Conservation (phyloP, 2,113 vertebrate genomes). For the Otolemur garnettii region DNA sequence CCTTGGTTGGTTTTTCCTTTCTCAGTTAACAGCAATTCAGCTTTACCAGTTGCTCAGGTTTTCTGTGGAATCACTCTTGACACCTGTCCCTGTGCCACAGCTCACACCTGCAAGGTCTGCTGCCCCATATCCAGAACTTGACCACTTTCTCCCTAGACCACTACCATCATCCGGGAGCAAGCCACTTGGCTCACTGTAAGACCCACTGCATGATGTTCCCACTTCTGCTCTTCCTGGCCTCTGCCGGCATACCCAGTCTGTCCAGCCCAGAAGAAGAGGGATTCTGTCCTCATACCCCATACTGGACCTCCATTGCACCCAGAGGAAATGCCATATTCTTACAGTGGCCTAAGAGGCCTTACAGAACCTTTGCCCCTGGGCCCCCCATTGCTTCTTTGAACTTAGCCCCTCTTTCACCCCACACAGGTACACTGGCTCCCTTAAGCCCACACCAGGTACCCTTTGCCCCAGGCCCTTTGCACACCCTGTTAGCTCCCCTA, state of each 20-base stretch:
- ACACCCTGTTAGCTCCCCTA: background rate
- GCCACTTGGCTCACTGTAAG: background rate
- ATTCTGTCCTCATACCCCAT: background rate
- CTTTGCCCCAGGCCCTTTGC: background rate
- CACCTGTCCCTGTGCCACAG: background rate
- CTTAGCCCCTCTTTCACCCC: background rate
- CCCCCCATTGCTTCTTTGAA: background rate
- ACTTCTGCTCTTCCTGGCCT: background rate
- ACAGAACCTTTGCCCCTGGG: background rate
- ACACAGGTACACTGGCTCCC: background rate
- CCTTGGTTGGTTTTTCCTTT: background rate
- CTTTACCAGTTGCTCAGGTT: background rate
- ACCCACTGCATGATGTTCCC: background rate
- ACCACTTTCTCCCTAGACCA: background rate
- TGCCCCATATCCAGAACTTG: fast-evolving
- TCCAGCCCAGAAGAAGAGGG: too few species aligned
- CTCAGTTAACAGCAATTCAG: background rate
- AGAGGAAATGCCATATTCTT: background rate
- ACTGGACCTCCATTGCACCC: background rate
- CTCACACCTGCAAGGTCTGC: background rate
- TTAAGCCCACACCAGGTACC: background rate
- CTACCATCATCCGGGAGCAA: background rate
- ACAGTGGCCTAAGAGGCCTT: too few species aligned
- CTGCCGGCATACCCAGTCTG: background rate
- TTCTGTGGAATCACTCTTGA: background rate